Percentiles rank a stretch among this genome's conserved stretches.
These are phyloP conservation scores for Spisula subtruncata DNA, from an alignment of 2,888 invertebrate genomes.

Conservation along the genomic window DNA sequence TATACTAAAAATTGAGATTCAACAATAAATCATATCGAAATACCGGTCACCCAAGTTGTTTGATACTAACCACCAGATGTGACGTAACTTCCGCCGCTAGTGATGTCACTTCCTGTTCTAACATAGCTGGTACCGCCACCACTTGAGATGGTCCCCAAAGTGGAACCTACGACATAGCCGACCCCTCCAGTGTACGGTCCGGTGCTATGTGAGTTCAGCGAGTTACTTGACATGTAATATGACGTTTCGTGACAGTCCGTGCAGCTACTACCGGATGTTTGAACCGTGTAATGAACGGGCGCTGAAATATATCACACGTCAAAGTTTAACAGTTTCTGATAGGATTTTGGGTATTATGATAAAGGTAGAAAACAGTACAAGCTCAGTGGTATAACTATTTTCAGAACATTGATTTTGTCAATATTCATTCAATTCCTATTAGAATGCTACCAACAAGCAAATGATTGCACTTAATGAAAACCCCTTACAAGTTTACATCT, in stretches of 20 bases:
- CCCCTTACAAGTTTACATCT: too few relatives aligned
- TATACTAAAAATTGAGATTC: too few relatives aligned
- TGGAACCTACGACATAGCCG: conserved; percentile 18
- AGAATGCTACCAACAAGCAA: too few relatives aligned
- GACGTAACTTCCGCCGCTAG: conserved; percentile 42
- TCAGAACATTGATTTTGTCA: too few relatives aligned
- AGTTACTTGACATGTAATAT: conserved; percentile 28
- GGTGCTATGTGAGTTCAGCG: background rate
- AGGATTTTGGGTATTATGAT: too few relatives aligned
- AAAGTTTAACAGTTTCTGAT: too few relatives aligned
- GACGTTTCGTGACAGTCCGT: conserved; percentile 36
- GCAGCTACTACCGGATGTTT: conserved; percentile 25
- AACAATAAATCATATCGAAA: too few relatives aligned
- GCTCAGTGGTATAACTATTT: too few relatives aligned
- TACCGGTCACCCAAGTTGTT: background rate
- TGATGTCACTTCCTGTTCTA: conserved; percentile 38
- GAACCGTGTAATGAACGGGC: conserved; percentile 35
- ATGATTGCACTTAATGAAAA: too few relatives aligned
- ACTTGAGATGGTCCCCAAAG: background rate
- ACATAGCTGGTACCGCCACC: conserved; percentile 11
- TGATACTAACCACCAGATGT: background rate
- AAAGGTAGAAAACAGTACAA: too few relatives aligned
- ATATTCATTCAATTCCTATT: too few relatives aligned
- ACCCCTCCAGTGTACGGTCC: background rate
- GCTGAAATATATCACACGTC: conserved; percentile 24